Percentiles rank a stretch among this genome's conserved stretches.
Evolutionary conservation across 2,888 invertebrate species (phyloP).

Genomic region (Catonia carolina): DNA sequence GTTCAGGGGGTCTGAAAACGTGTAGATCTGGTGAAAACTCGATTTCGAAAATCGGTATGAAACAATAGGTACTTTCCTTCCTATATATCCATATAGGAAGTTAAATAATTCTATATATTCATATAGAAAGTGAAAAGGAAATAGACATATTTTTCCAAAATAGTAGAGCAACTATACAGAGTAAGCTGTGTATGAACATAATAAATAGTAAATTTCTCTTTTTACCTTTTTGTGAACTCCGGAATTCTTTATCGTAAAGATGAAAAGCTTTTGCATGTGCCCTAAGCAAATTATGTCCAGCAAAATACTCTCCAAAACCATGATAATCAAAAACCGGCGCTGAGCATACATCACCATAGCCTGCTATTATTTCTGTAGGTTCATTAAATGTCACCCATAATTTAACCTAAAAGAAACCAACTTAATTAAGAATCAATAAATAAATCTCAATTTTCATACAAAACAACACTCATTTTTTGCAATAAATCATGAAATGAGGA

Average conservation of each 20-base stretch:
- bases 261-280: slow-evolving; percentile 60
- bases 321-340: slow-evolving; percentile 42
- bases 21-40: no score
- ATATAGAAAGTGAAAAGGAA: no score
- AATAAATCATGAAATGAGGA: no score
- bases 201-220: not conserved
- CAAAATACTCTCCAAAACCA: slow-evolving; percentile 55
- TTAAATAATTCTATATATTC: no score
- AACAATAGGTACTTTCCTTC: no score
- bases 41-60: no score
- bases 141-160: no score
- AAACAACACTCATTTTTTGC: not conserved
- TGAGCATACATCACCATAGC: slow-evolving; percentile 31
- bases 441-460: not conserved
- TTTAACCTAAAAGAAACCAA: slow-evolving; percentile 40
- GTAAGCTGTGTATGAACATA: no score
- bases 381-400: slow-evolving; percentile 66
- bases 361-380: slow-evolving; percentile 40
- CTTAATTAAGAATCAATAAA: not conserved
- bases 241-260: slow-evolving; percentile 53
- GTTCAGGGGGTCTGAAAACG: no score
- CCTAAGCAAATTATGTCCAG: slow-evolving; percentile 54
- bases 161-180: no score
- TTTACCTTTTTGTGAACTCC: slow-evolving; percentile 48
- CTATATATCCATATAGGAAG: no score